phyloP scores from a whole-genome alignment of 1,140 invertebrate species.

The Drosophila arizonae region DNA sequence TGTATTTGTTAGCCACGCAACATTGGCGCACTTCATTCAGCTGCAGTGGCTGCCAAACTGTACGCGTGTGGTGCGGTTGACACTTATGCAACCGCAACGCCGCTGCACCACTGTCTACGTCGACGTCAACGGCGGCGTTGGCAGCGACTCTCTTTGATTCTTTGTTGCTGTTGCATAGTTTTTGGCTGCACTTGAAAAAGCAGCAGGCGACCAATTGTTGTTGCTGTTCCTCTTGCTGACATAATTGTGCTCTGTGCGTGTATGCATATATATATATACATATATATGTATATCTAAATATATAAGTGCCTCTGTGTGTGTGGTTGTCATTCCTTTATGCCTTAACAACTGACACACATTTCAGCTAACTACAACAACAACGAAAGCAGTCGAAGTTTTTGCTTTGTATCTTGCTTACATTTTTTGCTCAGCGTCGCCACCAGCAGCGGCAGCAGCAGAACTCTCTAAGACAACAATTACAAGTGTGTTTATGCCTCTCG shows the following conservation, averaged over 20 bases:
- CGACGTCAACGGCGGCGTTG: slow-evolving; percentile 21
- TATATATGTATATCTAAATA: too few relatives aligned
- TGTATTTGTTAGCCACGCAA: slow-evolving; percentile 34
- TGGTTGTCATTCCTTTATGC: slow-evolving; percentile 27
- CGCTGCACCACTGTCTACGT: not conserved
- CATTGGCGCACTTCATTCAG: slow-evolving; percentile 21
- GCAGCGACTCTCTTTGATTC: slow-evolving; percentile 16
- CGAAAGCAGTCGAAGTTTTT: slow-evolving; percentile 13
- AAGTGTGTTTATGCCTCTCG: slow-evolving; percentile 63
- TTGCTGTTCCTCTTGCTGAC: slow-evolving; percentile 49
- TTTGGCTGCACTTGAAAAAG: slow-evolving; percentile 60
- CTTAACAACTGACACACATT: slow-evolving; percentile 62
- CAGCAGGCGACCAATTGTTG: slow-evolving; percentile 45
- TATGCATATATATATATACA: not conserved
- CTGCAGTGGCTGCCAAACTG: slow-evolving; percentile 54
- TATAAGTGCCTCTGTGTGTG: not conserved
- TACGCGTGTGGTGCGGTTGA: slow-evolving; percentile 59
- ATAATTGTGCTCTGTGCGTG: slow-evolving; percentile 54
- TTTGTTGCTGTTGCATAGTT: slow-evolving; percentile 30
- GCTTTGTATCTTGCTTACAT: slow-evolving; percentile 18
- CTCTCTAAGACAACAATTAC: slow-evolving; percentile 59
- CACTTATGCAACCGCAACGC: slow-evolving; percentile 72
- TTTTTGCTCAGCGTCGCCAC: not conserved
- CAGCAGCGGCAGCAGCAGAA: slow-evolving; percentile 17
- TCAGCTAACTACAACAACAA: slow-evolving; percentile 8